Base-by-base conservation (phyloP, 2,113 vertebrate species). In the Microcebus ravelobensis region DNA sequence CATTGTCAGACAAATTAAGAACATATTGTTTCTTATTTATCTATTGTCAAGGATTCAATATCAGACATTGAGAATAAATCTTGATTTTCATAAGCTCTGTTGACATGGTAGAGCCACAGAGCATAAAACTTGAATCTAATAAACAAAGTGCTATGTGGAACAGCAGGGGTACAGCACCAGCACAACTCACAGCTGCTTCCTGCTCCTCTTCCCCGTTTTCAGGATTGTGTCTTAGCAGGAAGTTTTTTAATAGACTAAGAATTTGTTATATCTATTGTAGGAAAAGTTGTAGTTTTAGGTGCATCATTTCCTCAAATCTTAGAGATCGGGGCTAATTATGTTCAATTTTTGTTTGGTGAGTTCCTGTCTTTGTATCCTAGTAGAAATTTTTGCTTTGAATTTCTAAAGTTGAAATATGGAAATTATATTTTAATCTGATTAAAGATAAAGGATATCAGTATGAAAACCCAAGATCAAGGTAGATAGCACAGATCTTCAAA, bases 1-100 rank as follows among this genome's bases (percentile, higher is more conserved):
- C 98, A 98, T 97, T 98, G 98, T 97, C 98, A 98, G 96, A 95
- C 98, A 98, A 98, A 98, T 98, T 98, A 98, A 97, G 97, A 98
- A 96, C 97, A 97, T 98, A 97, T 95, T 97, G 98, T 97, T 98
- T 96, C 96, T 98, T 98, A 95, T 98, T 98, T 98, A 97, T 98
- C 96, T 98, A 80, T 96, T 97, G 97, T 96, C 97, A 98, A 97
- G 80, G 97, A 98, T 97, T 97, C 94, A 95, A 4, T 97, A 95
- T 96, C 96, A 97, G 97, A 97, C 97, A 77, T 63, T 94, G 97
- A 94, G 96, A 96, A 98, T 98, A 98, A 98, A 98, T 98, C 98
- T 98, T 98, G 97, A 97, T 98, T 98, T 98, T 97, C 96, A 97
- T 97, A 97, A 97, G 97, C 94, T 98, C 65, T 65, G 85, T 93